Percentiles rank a stretch among this genome's conserved stretches.
These are phyloP conservation scores for Ceyx melanurus DNA, from an alignment of 2,113 vertebrate species.

Conservation along the genomic window DNA sequence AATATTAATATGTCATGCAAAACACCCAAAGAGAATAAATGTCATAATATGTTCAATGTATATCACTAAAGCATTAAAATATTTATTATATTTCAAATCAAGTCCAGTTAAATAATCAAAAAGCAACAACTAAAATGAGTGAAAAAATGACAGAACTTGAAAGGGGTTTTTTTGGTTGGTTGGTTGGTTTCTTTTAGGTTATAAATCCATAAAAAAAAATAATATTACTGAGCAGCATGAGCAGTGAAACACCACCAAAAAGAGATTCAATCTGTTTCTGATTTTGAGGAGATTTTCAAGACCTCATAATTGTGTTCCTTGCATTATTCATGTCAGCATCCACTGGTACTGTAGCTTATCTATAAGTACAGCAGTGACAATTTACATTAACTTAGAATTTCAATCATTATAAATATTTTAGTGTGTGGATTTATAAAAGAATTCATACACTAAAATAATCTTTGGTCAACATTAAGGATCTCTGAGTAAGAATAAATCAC, in stretches of 20 bases:
- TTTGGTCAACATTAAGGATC: background rate
- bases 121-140: background rate
- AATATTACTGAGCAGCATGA: background rate
- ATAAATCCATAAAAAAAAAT: background rate
- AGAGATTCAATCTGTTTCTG: background rate
- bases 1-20: background rate
- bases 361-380: background rate
- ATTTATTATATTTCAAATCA: background rate
- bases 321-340: background rate
- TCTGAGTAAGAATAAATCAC: slow-evolving; percentile 31
- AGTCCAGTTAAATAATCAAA: background rate
- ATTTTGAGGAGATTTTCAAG: slow-evolving; percentile 4
- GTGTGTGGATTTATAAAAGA: background rate
- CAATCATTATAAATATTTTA: slow-evolving; percentile 8
- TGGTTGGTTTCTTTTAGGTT: background rate
- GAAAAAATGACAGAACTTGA: background rate
- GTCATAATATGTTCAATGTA: background rate
- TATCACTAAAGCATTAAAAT: background rate
- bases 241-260: background rate
- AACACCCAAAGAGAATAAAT: background rate
- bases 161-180: no score
- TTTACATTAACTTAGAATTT: slow-evolving; percentile 2
- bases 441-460: slow-evolving; percentile 17
- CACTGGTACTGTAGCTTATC: background rate
- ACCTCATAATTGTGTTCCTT: background rate